Conservation (phyloP, 2,113 vertebrate genomes). For the Bothrops jararaca region DNA sequence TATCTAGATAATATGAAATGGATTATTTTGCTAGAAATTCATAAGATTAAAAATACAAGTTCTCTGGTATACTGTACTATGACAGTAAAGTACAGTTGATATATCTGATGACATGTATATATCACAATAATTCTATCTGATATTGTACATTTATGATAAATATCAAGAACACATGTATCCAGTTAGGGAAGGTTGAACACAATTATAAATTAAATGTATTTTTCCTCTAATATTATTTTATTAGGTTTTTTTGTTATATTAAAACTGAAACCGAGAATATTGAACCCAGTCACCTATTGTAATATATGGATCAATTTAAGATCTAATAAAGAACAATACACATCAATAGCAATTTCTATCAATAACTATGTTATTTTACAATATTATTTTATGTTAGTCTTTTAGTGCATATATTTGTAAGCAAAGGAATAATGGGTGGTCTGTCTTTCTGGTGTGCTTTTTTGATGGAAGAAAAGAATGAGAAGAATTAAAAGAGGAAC, state of each 20-base stretch:
- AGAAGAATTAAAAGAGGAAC: neutral
- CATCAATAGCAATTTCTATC: neutral
- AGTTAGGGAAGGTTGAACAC: neutral
- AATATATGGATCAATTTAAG: neutral
- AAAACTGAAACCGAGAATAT: neutral
- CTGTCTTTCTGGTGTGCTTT: neutral
- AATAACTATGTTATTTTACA: neutral
- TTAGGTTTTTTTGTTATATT: neutral
- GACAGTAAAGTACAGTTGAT: neutral
- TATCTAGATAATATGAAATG: neutral
- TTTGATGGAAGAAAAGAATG: neutral
- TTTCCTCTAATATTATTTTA: neutral
- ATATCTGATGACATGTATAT: neutral
- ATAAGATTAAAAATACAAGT: neutral
- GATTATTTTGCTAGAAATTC: neutral
- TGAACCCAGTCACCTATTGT: neutral
- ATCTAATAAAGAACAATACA: neutral
- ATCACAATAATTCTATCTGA: neutral
- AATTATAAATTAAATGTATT: neutral
- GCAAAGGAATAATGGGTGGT: neutral
- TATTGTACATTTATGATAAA: neutral
- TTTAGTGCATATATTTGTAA: neutral
- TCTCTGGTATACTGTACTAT: neutral
- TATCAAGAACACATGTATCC: neutral
- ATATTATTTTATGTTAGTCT: neutral